Base-by-base conservation (phyloP, 1,140 invertebrate genomes). In the Scaptomyza hsui region DNA sequence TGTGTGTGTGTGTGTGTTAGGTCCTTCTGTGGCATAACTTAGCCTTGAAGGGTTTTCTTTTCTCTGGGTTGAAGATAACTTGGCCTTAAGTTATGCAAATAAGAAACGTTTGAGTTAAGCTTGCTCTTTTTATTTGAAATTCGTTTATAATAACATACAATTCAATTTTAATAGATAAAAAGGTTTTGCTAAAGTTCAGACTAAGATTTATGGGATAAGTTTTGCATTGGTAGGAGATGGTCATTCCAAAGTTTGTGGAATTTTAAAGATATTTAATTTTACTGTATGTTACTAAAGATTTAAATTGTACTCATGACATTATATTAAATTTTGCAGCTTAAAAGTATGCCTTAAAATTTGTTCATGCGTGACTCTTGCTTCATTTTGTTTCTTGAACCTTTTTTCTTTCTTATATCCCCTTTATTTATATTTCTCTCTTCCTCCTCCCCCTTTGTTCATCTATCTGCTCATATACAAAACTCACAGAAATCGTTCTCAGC, bases 81-180 rank as follows among this genome's bases (percentile, higher is more conserved):
- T n/a, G 12, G 12, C 32, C 10, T 12, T n/a, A n/a, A 37, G 10
- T n/a, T 37, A 37, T 37, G 32, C 32, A 37, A 37, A 37, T 37
- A n/a, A 3, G 12, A 37, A 37, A n/a, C 32, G 32, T 37, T 37
- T n/a, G 32, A 37, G 26, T 29, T 29, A 29, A 29, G 26, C 26
- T 37, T 37, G 2, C 10, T 32, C 0, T 32, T 32, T 35, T 35
- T 35, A 35, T 37, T 37, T 12, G 3, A 4, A n/a, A 37, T 37
- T n/a, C 32, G 32, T n/a, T n/a, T 37, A 37, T n/a, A 37, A 37
- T 37, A n/a, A n/a, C 32, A n/a, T n/a, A 37, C 12, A 37, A 37
- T 37, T 37, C 32, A 37, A 37, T 37, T 37, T 37, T 37, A 37
- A 37, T n/a, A n/a, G 32, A 37, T 37, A 37, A 37, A 29, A 37